Conservation (phyloP, 2,113 vertebrate genomes). For the Caracal caracal region DNA sequence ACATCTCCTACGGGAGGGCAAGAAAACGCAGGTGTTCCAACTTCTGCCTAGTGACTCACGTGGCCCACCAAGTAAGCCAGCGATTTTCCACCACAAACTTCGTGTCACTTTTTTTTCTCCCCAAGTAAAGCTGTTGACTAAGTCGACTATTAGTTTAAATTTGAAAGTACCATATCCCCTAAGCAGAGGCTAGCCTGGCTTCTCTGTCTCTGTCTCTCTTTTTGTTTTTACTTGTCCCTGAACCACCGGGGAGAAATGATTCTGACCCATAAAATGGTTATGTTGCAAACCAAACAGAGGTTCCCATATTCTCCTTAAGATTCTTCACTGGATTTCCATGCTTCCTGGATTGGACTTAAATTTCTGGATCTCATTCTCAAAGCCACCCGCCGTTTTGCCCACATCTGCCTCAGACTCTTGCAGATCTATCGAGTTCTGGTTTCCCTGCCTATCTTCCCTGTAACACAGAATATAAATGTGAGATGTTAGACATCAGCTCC, state of each 20-base stretch:
- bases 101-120: not conserved
- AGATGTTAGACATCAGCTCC: not conserved
- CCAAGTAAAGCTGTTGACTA: not conserved
- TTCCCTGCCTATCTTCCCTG: not conserved
- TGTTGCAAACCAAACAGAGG: not conserved
- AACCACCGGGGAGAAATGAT: not conserved
- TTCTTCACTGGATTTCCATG: not conserved
- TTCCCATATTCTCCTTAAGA: not conserved
- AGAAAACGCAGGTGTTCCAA: not conserved
- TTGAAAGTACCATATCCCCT: not conserved
- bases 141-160: not conserved
- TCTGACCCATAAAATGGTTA: not conserved
- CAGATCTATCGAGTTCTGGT: not conserved
- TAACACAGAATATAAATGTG: not conserved
- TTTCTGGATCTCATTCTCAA: not conserved
- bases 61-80: not conserved
- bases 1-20: not conserved
- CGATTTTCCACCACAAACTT: not conserved
- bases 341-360: not conserved
- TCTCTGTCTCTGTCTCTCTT: not conserved
- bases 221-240: not conserved
- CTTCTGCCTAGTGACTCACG: constrained; percentile 40
- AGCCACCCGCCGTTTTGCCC: not conserved
- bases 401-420: not conserved
- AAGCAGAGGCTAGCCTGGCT: not conserved